Evolutionary conservation across 1,140 invertebrate genomes (phyloP), one percentile per base, ranked within the genome.

Genomic region (Drosophila biarmipes): DNA sequence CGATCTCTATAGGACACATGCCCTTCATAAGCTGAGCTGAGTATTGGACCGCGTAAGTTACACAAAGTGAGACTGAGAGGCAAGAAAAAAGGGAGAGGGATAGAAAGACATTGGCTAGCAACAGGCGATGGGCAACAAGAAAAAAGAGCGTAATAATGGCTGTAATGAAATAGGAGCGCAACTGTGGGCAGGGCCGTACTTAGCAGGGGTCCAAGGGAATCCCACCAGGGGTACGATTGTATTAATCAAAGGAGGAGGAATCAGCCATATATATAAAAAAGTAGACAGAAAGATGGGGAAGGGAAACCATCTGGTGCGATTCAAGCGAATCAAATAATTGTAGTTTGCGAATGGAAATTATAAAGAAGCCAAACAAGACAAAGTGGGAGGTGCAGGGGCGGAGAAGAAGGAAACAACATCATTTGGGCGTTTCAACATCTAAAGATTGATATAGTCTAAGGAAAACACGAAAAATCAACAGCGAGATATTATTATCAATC

Each of bases 41-140:
- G 52, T 71, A 75, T 69, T 54, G 46, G 54, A 78, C 59, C 64
- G 74, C 74, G 66, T 79, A 79, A 84, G 77, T 85, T 85, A 77
- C 54, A 45, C 51, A 42, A 14, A 73, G 46, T 43, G 34, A 66
- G 43, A 78, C 38, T 63, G 31, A 40, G 27, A 58, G 15, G 27
- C 24, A 38, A 53, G 21, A 19, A 53, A 15, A 19, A 24, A 12
- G 27, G 51, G 66, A 52, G 14, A 24, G 24, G 8, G 37, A 58
- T 6, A 27, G 49, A 48, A 17, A 45, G 15, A 45, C 27, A 15
- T 17, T 21, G 58, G 58, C 45, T 56, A 53, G 56, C 58, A 63
- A 61, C 71, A 73, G 68, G 72, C 68, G 27, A 38, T 45, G 34
- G 43, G 35, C 73, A 74, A 68, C 56, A 53, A 57, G 48, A 76